Conservation (phyloP, 2,888 invertebrate genomes). For the Melikaiella ostensackeni region DNA sequence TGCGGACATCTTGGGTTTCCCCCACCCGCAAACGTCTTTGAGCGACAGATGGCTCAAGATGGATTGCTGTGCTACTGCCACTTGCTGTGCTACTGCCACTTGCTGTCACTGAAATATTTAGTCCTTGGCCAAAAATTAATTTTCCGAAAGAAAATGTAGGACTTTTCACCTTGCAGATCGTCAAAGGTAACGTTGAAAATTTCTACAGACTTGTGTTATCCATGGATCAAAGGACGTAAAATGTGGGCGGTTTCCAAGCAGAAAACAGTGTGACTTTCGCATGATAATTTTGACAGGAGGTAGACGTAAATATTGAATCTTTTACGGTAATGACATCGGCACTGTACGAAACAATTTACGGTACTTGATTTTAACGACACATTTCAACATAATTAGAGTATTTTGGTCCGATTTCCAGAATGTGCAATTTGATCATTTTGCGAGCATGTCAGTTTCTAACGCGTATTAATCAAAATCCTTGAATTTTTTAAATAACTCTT, state of each 20-base stretch:
- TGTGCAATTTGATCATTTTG: conserved; percentile 24
- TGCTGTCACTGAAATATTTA: conserved; percentile 66
- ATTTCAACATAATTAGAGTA: conserved; percentile 24
- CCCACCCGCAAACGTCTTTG: too few relatives aligned
- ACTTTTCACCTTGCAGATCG: conserved; percentile 55
- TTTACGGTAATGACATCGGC: conserved; percentile 27
- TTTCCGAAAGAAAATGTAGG: conserved; percentile 68
- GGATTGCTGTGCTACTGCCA: conserved; percentile 61
- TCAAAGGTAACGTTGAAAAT: conserved; percentile 61
- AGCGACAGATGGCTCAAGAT: conserved; percentile 61
- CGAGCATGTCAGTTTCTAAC: neutral
- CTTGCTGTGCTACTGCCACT: conserved; percentile 43
- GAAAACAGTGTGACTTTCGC: conserved; percentile 49
- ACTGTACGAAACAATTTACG: conserved; percentile 10
- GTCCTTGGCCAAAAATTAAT: conserved; percentile 57
- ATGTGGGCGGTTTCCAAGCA: conserved; percentile 48
- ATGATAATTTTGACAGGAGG: conserved; percentile 61
- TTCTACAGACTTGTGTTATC: conserved; percentile 22
- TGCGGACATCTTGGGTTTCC: too few relatives aligned
- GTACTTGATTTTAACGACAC: neutral
- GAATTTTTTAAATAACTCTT: conserved; percentile 27
- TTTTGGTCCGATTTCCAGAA: conserved; percentile 10
- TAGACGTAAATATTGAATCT: conserved; percentile 65
- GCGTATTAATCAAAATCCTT: conserved; percentile 30
- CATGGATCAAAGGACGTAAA: conserved; percentile 32